These are phyloP conservation scores for Cinclus cinclus DNA, from an alignment of 2,113 vertebrate species.

Conservation along the genomic window DNA sequence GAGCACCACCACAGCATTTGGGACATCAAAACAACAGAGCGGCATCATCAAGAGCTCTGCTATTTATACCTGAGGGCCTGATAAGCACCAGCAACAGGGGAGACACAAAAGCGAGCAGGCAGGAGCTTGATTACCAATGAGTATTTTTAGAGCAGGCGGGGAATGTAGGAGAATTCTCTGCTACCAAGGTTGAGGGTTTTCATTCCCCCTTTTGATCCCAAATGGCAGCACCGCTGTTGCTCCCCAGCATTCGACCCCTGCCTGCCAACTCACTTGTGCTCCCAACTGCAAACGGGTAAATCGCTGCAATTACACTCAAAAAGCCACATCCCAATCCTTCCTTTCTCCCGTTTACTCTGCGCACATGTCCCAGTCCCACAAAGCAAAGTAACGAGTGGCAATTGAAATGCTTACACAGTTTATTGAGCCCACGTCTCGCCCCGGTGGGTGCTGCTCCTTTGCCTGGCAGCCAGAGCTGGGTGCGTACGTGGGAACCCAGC, in stretches of 20 bases:
- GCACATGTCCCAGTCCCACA: accelerated
- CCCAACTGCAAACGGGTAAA: conserved; percentile 64
- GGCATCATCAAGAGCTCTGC: neutral
- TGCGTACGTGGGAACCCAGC: neutral
- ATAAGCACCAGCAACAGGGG: conserved; percentile 25
- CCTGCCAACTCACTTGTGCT: conserved; percentile 27
- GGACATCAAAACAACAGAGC: neutral
- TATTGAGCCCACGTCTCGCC: neutral
- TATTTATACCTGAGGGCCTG: conserved; percentile 56
- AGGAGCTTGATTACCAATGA: conserved; percentile 35
- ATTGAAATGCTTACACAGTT: neutral
- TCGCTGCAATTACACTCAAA: conserved; percentile 52
- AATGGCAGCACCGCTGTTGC: conserved; percentile 27
- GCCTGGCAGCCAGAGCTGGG: conserved; percentile 23
- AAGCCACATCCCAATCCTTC: neutral
- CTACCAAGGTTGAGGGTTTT: conserved; percentile 16
- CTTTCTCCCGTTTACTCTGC: neutral
- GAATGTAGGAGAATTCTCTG: conserved; percentile 51
- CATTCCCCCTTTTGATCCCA: neutral
- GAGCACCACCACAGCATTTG: neutral
- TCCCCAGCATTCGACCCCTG: conserved; percentile 42
- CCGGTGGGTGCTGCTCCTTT: neutral
- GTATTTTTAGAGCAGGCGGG: conserved; percentile 62
- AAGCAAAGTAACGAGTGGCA: conserved; percentile 5
- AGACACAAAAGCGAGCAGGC: conserved; percentile 40